Conservation (phyloP, 2,888 invertebrate species). For the Aquatica leii region DNA sequence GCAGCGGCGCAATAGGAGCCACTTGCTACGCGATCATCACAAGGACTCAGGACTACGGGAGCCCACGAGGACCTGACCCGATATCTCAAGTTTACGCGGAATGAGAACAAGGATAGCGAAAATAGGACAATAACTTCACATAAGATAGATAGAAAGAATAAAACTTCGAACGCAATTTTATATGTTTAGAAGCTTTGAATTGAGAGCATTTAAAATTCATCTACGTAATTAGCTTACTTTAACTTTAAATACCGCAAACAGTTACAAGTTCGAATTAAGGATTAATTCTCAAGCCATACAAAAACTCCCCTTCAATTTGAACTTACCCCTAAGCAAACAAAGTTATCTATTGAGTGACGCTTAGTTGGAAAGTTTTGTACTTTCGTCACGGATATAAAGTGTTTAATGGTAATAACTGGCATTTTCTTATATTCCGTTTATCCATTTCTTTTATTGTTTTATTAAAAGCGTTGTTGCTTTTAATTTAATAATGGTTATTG, state of each 20-base stretch:
- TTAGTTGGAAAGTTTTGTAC: constrained; percentile 25
- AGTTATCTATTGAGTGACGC: constrained; percentile 27
- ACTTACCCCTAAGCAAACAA: constrained; percentile 31
- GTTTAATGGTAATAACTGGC: constrained; percentile 17
- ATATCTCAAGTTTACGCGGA: constrained; percentile 29
- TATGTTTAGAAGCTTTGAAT: too few relatives aligned
- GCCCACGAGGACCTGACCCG: constrained; percentile 30
- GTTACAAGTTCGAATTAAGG: constrained; percentile 25
- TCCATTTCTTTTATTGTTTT: not conserved
- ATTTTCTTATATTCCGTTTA: constrained; percentile 7
- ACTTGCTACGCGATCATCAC: constrained; percentile 32
- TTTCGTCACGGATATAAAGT: constrained; percentile 20
- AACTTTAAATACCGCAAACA: constrained; percentile 24
- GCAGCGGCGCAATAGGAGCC: constrained; percentile 33
- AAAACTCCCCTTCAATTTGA: constrained; percentile 35
- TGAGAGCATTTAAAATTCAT: not conserved
- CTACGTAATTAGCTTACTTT: constrained; percentile 9
- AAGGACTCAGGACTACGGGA: constrained; percentile 34
- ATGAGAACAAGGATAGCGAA: constrained; percentile 28
- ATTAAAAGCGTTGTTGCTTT: too few relatives aligned
- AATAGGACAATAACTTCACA: constrained; percentile 21
- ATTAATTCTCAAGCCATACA: constrained; percentile 30
- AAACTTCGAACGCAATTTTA: too few relatives aligned
- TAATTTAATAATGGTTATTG: too few relatives aligned
- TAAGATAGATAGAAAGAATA: not conserved